Evolutionary conservation across 1,140 invertebrate genomes (phyloP).

Genomic region (Triops longicaudatus): DNA sequence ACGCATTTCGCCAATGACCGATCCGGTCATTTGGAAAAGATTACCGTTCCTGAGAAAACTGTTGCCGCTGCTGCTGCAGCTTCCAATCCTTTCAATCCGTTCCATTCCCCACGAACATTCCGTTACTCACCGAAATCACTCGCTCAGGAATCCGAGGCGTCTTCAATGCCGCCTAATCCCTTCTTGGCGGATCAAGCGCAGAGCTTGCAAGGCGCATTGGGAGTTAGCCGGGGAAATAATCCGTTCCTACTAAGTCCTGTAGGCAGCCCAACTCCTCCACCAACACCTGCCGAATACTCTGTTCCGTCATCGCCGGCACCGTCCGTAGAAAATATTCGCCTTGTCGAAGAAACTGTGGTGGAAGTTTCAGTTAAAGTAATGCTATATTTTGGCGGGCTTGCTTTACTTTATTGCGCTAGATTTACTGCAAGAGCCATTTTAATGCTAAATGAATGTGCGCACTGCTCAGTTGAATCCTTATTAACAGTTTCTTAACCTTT

Average conservation of each 20-base stretch:
- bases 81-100: constrained; percentile 2
- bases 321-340: constrained; percentile 17
- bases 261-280: neutral
- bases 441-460: neutral
- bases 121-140: neutral
- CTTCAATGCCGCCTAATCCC: neutral
- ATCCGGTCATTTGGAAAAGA: constrained; percentile 43
- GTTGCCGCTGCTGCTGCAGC: neutral
- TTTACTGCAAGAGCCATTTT: neutral
- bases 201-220: neutral
- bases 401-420: constrained; percentile 23
- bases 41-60: constrained; percentile 33
- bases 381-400: constrained; percentile 21
- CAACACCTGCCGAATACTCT: neutral
- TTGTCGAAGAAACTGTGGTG: constrained; percentile 13
- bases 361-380: neutral
- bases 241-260: neutral
- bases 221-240: neutral
- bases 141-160: neutral
- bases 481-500: neutral
- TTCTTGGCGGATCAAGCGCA: neutral
- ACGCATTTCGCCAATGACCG: constrained; percentile 48
- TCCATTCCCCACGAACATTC: neutral
- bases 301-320: constrained; percentile 2
- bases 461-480: no score